These are phyloP conservation scores for Phenganax marumi DNA, from an alignment of 92 coral and sea anemone genomes.

Conservation along the genomic window DNA sequence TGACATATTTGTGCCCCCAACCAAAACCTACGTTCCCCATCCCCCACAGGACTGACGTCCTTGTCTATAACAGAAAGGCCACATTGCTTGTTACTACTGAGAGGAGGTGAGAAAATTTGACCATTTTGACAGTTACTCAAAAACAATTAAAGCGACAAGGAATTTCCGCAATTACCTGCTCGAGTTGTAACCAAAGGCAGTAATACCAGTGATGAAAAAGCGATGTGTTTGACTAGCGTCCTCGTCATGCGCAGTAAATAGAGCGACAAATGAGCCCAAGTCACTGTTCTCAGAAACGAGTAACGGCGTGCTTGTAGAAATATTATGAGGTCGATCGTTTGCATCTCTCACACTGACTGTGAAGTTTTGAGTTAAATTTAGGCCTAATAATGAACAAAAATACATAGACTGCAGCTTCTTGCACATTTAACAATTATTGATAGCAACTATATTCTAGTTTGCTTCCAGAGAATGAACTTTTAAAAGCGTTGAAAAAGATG, in stretches of 20 bases:
- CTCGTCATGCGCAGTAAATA: constrained; percentile 32
- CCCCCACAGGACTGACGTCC: too few species aligned
- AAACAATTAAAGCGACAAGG: too few species aligned
- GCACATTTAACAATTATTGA: background rate
- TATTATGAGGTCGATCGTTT: constrained; percentile 31
- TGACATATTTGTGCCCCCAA: too few species aligned
- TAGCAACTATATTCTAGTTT: too few species aligned
- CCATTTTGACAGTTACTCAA: too few species aligned
- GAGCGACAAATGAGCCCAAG: constrained; percentile 26
- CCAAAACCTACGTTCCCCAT: too few species aligned
- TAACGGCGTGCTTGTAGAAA: constrained; percentile 9
- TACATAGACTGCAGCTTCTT: background rate
- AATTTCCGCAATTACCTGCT: background rate
- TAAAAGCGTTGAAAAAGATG: too few species aligned
- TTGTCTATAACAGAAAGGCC: too few species aligned
- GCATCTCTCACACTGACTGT: constrained; percentile 24
- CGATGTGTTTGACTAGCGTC: constrained; percentile 47
- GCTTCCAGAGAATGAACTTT: too few species aligned
- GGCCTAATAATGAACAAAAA: constrained; percentile 17
- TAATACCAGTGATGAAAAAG: constrained; percentile 18
- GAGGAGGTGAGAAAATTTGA: too few species aligned
- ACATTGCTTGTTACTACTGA: too few species aligned
- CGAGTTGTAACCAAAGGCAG: constrained; percentile 40
- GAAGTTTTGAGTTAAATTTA: constrained; percentile 60
- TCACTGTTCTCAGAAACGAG: constrained; percentile 15